Evolutionary conservation across 2,888 invertebrate species (phyloP).

Genomic region (Bembecia ichneumoniformis): DNA sequence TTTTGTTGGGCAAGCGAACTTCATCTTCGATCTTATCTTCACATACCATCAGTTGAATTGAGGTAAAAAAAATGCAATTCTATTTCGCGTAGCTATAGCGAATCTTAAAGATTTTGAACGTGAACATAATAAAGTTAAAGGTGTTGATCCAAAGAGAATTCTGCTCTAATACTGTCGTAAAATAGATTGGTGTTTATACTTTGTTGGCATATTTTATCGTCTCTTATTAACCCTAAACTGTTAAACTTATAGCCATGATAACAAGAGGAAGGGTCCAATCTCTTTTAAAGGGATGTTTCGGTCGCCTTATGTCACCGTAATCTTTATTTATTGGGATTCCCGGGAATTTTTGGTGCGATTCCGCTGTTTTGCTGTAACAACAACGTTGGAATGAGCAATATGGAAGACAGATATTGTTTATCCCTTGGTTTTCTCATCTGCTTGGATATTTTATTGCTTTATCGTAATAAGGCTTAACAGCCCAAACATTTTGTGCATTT

Average conservation of each 20-base stretch:
- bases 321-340: constrained; percentile 19
- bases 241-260: constrained; percentile 5
- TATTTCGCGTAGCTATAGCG: too few species aligned
- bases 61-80: too few species aligned
- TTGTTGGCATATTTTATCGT: constrained; percentile 16
- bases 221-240: constrained; percentile 17
- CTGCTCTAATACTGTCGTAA: too few species aligned
- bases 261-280: neutral
- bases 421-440: neutral
- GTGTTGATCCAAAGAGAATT: too few species aligned
- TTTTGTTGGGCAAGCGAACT: too few species aligned
- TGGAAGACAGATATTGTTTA: neutral
- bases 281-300: constrained; percentile 11
- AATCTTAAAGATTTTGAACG: too few species aligned
- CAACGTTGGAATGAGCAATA: neutral
- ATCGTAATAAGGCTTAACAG: neutral
- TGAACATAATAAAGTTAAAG: too few species aligned
- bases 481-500: too few species aligned
- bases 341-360: neutral
- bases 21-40: too few species aligned
- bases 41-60: too few species aligned
- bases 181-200: neutral
- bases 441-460: neutral
- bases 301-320: constrained; percentile 15
- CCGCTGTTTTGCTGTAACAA: neutral